Evolutionary conservation across 2,113 vertebrate genomes (phyloP).

Genomic region (Brienomyrus brachyistius): DNA sequence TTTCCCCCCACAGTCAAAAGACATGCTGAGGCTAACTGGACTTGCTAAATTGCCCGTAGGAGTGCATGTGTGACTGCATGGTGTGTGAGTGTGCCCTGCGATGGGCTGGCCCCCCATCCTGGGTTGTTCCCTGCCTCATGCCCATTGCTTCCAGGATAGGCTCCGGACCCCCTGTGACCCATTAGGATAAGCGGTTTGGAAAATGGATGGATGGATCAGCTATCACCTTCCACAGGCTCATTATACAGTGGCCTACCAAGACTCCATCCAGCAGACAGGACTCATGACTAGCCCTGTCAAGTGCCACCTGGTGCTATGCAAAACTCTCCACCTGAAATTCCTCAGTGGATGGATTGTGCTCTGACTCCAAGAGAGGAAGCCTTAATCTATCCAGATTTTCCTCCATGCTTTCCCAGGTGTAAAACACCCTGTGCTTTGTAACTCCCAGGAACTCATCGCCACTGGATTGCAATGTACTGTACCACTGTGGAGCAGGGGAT

Average conservation of each 20-base stretch:
- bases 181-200: too few species aligned
- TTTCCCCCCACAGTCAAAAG: too few species aligned
- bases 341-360: background rate
- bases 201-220: background rate
- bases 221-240: background rate
- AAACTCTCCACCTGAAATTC: background rate
- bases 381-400: background rate
- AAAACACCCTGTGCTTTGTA: background rate
- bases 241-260: background rate
- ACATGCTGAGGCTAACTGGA: too few species aligned
- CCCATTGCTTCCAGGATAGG: too few species aligned
- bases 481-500: background rate
- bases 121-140: too few species aligned
- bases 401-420: background rate
- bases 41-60: too few species aligned
- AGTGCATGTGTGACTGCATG: too few species aligned
- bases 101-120: too few species aligned
- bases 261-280: background rate
- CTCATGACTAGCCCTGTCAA: background rate
- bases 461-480: background rate
- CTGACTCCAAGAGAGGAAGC: background rate
- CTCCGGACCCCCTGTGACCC: too few species aligned
- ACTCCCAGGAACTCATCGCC: background rate
- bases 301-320: background rate
- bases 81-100: too few species aligned